Base-by-base conservation (phyloP, 1,140 invertebrate genomes). In the Anastatus disparis region DNA sequence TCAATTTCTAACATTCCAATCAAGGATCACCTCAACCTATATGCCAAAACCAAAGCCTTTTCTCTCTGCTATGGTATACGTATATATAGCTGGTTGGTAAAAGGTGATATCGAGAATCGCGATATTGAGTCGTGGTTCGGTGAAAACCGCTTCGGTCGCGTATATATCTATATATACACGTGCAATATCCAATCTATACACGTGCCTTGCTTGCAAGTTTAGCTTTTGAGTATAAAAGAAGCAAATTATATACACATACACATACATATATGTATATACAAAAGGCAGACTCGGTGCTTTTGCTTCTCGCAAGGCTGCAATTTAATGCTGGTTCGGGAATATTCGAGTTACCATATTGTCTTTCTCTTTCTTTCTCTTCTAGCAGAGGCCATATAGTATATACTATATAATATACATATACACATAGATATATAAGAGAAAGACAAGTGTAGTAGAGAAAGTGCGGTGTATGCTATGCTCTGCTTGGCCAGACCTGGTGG, bases 251-350 rank as follows among this genome's bases (percentile, higher is more conserved):
- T n/a, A n/a, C n/a, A n/a, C n/a, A n/a, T n/a, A n/a, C n/a, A n/a
- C n/a, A n/a, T n/a, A n/a, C n/a, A n/a, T n/a, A n/a, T n/a, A n/a
- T n/a, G n/a, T n/a, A n/a, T n/a, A n/a, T n/a, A n/a, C n/a, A 9
- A 1, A 1, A 22, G 17, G 17, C 12, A 3, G 55, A 42, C 22
- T 8, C n/a, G 61, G 7, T 13, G 20, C 17, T 58, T 48, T 59
- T 48, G 64, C 72, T 66, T 72, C 67, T 40, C 68, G 53, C 58
- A 73, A 72, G 62, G 71, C 63, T 58, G 71, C 67, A 78, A 78
- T 77, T 79, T 75, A 77, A 76, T 76, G 74, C 73, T 63, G 70
- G 53, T 72, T 75, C 65, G 71, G 76, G 77, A 79, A 77, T 78
- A 76, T 78, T 75, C 76, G 70, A 72, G 44, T 64, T 58, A 2